Base-by-base conservation (phyloP, 2,888 invertebrate genomes). In the Tipula confusa region DNA sequence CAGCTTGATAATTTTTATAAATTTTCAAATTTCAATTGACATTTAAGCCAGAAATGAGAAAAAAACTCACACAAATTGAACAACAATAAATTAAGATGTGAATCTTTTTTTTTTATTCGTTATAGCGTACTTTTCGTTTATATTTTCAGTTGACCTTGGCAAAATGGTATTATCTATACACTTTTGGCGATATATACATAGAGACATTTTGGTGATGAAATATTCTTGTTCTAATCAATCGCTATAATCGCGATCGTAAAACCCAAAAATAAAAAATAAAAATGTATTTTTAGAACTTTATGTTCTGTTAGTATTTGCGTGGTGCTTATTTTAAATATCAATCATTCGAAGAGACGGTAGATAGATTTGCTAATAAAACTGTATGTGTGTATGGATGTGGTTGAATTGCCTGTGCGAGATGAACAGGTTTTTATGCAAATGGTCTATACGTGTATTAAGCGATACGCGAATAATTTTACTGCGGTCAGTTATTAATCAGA, bases 191-290 rank as follows among this genome's bases (percentile, higher is more conserved):
- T n/a, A n/a, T n/a, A n/a, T n/a, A n/a, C n/a, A 6, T 5, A 64
- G 24, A 64, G 24, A 64, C 64, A 64, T 9, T 1, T 64, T 9
- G 64, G 24, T 64, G 64, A 64, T 64, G 64, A 64, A 64, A 64
- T 11, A 64, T 24, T 64, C 64, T 64, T 64, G 24, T 64, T 64
- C 64, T 24, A 64, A 64, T 64, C 64, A 64, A 64, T 64, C 64
- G 64, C 64, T 64, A 64, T 64, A 64, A 64, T 64, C 64, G 64
- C 64, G 24, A 64, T 64, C 64, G 64, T 64, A 64, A 64, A 64
- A 64, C 64, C n/a, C 64, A 24, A 64, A 64, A 64, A 64, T 64
- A 64, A 64, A 64, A 64, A 64, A 64, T 43, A 18, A n/a, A n/a
- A n/a, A n/a, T n/a, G 18, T 64, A 64, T 64, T 64, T 64, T 64